These are phyloP conservation scores for Antennarius maculatus DNA, from an alignment of 2,797 vertebrate genomes.

Conservation along the genomic window DNA sequence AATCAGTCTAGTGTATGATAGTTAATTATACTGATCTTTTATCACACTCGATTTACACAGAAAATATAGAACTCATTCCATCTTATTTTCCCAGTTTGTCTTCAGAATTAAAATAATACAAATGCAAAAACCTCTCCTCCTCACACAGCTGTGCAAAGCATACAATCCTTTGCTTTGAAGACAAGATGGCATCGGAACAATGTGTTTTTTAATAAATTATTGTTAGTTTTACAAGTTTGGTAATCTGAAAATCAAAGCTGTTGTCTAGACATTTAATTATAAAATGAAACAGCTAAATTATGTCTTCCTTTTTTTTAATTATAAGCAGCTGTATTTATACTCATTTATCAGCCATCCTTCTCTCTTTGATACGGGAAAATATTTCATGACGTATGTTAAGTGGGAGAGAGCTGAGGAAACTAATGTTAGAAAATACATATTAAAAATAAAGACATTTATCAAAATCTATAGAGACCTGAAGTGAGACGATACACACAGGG, in stretches of 20 bases:
- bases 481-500: background rate
- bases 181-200: conserved; percentile 3
- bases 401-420: too few relatives aligned
- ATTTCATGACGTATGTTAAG: background rate
- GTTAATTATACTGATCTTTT: conserved; percentile 48
- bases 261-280: conserved; percentile 31
- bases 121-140: conserved; percentile 29
- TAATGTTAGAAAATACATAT: background rate
- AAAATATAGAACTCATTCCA: conserved; percentile 51
- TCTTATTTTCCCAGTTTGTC: conserved; percentile 33
- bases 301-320: conserved; percentile 24
- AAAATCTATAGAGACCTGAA: background rate
- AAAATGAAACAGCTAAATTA: conserved; percentile 5
- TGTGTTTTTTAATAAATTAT: background rate
- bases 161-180: conserved; percentile 2
- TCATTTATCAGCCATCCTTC: conserved; percentile 27
- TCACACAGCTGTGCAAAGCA: background rate
- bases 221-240: conserved; percentile 41
- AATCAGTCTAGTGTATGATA: conserved; percentile 44
- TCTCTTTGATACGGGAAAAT: conserved; percentile 13
- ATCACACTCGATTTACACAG: conserved; percentile 57
- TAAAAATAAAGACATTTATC: background rate
- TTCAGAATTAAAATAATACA: conserved; percentile 23
- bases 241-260: conserved; percentile 11
- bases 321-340: conserved; percentile 42